These are phyloP conservation scores for Eulithis prunata DNA, from an alignment of 2,888 invertebrate species.

Conservation along the genomic window DNA sequence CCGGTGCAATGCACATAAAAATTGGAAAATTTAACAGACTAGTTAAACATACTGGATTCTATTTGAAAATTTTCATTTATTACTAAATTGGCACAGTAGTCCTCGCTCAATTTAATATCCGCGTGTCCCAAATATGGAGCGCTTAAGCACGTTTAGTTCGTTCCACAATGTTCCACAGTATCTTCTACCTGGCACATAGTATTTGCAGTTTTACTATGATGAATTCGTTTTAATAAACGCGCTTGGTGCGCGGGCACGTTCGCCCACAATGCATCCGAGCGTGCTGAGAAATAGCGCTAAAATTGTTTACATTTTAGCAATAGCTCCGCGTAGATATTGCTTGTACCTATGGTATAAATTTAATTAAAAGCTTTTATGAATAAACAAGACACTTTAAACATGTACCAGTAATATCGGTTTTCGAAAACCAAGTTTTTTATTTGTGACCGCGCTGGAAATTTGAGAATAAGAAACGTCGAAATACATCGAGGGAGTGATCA, in stretches of 20 bases:
- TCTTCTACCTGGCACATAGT: conserved; percentile 24
- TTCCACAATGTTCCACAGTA: conserved; percentile 16
- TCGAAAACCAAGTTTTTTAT: too few relatives aligned
- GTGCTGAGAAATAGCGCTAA: conserved; percentile 44
- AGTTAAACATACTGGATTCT: background rate
- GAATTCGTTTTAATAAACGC: conserved; percentile 65
- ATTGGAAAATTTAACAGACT: too few relatives aligned
- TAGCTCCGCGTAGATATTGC: conserved; percentile 26
- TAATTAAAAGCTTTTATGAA: conserved; percentile 3
- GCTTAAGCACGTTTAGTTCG: conserved; percentile 20
- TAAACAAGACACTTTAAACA: background rate
- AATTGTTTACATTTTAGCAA: conserved; percentile 48
- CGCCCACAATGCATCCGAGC: conserved; percentile 45
- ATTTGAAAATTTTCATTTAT: too few relatives aligned
- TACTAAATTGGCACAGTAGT: too few relatives aligned
- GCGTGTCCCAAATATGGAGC: conserved; percentile 18
- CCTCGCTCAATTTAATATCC: conserved; percentile 20
- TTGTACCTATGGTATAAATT: conserved; percentile 1
- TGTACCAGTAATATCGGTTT: too few relatives aligned
- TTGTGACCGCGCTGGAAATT: too few relatives aligned
- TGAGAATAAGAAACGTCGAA: too few relatives aligned
- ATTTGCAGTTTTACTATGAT: conserved; percentile 50
- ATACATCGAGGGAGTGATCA: too few relatives aligned
- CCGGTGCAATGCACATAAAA: background rate
- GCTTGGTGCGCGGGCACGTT: conserved; percentile 49